A percentile compares a stretch with the other conserved stretches of the same genome.
Conservation (phyloP, 2,888 invertebrate species). For the Agriopis leucophaearia region DNA sequence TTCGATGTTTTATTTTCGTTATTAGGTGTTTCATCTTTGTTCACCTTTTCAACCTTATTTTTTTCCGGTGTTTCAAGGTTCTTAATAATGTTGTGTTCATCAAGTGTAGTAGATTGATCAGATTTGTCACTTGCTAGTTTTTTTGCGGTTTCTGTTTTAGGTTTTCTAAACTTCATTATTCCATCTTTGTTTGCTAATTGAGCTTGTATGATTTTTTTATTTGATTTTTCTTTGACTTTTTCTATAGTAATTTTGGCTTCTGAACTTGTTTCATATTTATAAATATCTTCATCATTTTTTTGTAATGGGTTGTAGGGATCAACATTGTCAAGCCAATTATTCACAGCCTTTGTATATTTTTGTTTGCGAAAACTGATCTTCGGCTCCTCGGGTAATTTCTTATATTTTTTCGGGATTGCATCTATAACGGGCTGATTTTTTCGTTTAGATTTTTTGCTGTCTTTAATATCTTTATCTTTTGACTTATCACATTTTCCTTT, state of each 20-base stretch:
- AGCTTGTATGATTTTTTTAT: constrained; percentile 66
- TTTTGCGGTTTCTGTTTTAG: constrained; percentile 45
- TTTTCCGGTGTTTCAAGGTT: constrained; percentile 9
- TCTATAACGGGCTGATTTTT: constrained; percentile 47
- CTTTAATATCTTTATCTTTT: background rate
- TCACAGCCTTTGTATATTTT: constrained; percentile 67
- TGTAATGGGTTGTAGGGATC: constrained; percentile 48
- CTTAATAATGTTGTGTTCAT: background rate
- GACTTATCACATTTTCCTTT: constrained; percentile 18
- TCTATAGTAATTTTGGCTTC: constrained; percentile 19
- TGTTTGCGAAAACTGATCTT: constrained; percentile 58
- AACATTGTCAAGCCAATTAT: constrained; percentile 69
- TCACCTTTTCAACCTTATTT: constrained; percentile 11
- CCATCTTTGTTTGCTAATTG: constrained; percentile 72
- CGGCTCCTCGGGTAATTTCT: constrained; percentile 42
- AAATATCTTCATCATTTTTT: constrained; percentile 25
- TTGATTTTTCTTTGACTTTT: constrained; percentile 42
- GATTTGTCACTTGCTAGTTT: constrained; percentile 31
- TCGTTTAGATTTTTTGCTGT: constrained; percentile 36
- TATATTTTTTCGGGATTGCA: constrained; percentile 51
- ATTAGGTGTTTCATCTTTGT: constrained; percentile 14
- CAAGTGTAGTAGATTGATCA: constrained; percentile 12
- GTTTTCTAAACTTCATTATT: constrained; percentile 73
- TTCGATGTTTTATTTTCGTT: constrained; percentile 21
- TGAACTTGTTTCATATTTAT: constrained; percentile 8